Conservation (phyloP, 2,888 invertebrate genomes). For the Pristionchus japonicus region DNA sequence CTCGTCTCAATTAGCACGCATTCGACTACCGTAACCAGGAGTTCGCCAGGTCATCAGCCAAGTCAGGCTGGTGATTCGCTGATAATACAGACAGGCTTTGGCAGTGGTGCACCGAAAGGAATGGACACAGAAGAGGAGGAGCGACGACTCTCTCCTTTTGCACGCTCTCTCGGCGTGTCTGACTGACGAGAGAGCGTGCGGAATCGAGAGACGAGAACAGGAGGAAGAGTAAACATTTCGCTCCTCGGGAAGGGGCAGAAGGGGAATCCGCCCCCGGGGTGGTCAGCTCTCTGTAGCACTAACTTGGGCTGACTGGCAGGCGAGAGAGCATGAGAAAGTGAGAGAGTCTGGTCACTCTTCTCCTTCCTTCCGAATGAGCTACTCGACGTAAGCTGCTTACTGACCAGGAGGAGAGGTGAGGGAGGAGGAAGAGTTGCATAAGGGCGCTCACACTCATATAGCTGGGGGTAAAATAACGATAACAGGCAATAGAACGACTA, state of each 20-base stretch:
- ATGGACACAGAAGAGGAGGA: not conserved
- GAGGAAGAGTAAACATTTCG: not conserved
- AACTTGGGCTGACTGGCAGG: too few species aligned
- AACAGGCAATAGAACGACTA: too few species aligned
- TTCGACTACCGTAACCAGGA: not conserved
- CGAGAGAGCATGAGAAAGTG: too few species aligned
- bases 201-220: too few species aligned
- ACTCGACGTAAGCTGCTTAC: conserved; percentile 9
- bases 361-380: not conserved
- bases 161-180: too few species aligned
- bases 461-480: too few species aligned
- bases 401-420: too few species aligned
- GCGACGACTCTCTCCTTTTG: too few species aligned
- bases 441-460: not conserved
- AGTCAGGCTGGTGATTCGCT: not conserved
- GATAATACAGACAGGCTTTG: not conserved
- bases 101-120: not conserved
- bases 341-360: too few species aligned
- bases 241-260: not conserved
- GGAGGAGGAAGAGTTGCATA: not conserved
- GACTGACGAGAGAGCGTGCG: too few species aligned
- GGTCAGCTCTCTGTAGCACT: not conserved
- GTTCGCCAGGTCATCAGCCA: not conserved
- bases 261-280: not conserved
- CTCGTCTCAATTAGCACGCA: not conserved